Evolutionary conservation across 2,797 vertebrate genomes (phyloP), one percentile per base, ranked within the genome.

Genomic region (Coilia nasus): DNA sequence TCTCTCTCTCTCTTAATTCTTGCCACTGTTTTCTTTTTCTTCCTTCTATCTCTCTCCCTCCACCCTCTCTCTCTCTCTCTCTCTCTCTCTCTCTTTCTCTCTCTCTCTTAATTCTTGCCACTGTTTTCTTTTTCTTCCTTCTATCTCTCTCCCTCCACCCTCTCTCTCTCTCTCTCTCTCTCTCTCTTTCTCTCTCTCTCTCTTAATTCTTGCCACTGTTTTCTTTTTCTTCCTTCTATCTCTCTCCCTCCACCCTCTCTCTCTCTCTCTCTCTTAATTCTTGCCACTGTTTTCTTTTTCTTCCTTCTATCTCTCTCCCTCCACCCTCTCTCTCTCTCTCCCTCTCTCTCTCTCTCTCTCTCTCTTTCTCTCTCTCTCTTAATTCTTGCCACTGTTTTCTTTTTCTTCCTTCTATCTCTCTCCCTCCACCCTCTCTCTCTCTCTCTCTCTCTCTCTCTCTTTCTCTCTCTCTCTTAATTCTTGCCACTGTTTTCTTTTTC

Each of bases 221-320:
- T 19, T 35, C 23, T 83, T 57, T 31, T 21, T n/a, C 59, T 60
- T 60, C 60, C 41, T 60, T 64, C n/a, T 64, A 2, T 46, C 78
- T 35, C 47, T 14, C 71, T 25, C 60, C 44, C 56, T 82, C 59
- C 64, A 64, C 82, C 62, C 59, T 84, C 12, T 75, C 46, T 60
- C 28, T 31, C 56, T 44, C 21, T 25, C 35, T 14, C 71, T 25
- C 60, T 44, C 56, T 82, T 44, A 44, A 64, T 56, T 64, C 59
- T 84, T 12, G 75, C 46, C 56, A 28, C 21, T 23, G 3, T 46
- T 50, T 19, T 35, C 23, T 83, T 57, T 31, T 21, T n/a, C 59
- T 60, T 60, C 60, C 41, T 60, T 64, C n/a, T 64, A 2, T 46
- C 78, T 35, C 47, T 14, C 71, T 25, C 60, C 44, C 56, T 82